These are phyloP conservation scores for Amphimallon solstitiale DNA, from an alignment of 2,888 invertebrate genomes.

Conservation along the genomic window DNA sequence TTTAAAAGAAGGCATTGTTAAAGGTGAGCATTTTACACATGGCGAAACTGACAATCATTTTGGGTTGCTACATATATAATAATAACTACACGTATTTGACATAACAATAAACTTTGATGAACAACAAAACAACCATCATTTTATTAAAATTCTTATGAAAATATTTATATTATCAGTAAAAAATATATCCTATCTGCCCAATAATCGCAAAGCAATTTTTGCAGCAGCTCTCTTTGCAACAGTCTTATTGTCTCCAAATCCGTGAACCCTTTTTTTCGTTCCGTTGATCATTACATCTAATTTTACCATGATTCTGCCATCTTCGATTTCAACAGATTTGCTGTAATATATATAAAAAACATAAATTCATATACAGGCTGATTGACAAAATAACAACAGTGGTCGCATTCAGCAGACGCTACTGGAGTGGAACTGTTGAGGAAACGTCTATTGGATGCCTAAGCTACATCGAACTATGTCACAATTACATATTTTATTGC, in stretches of 20 bases:
- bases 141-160: no score
- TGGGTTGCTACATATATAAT: no score
- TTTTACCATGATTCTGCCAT: conserved; percentile 68
- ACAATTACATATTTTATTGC: no score
- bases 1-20: no score
- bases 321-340: conserved; percentile 46
- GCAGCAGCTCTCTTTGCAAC: conserved; percentile 83
- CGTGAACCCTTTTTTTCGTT: conserved; percentile 69
- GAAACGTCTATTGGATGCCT: no score
- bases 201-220: conserved; percentile 72
- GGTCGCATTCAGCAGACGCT: neutral
- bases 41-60: no score
- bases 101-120: neutral
- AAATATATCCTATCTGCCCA: conserved; percentile 13
- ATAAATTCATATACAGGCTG: neutral
- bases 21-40: no score
- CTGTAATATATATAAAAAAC: conserved; percentile 47
- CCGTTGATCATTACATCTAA: conserved; percentile 72
- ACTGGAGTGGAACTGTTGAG: no score
- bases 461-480: no score
- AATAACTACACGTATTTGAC: no score
- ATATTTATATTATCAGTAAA: no score
- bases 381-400: conserved; percentile 15
- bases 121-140: no score
- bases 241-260: conserved; percentile 76